Evolutionary conservation across 2,797 vertebrate species (phyloP).

Genomic region (Furcifer pardalis): DNA sequence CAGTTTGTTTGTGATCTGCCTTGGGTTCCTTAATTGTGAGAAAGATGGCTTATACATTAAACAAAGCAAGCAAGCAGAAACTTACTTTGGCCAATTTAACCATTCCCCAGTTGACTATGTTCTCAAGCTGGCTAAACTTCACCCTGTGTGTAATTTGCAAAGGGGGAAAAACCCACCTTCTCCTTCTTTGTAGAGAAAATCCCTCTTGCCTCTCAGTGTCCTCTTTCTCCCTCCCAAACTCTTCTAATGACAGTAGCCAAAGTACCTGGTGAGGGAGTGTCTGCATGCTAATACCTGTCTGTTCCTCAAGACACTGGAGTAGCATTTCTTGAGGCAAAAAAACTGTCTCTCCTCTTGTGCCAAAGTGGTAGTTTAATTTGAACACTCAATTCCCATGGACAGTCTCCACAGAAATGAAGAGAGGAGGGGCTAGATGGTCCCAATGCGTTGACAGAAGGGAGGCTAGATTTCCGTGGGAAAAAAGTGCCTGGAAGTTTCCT

Average conservation of each 20-base stretch:
- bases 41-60: too few relatives aligned
- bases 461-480: background rate
- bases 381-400: conserved; percentile 59
- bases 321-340: conserved; percentile 63
- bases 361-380: conserved; percentile 66
- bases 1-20: too few relatives aligned
- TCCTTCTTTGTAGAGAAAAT: background rate
- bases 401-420: conserved; percentile 54
- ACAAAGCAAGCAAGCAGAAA: too few relatives aligned
- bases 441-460: background rate
- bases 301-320: conserved; percentile 54
- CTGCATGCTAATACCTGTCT: conserved; percentile 64
- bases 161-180: background rate
- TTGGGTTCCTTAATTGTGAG: too few relatives aligned
- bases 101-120: too few relatives aligned
- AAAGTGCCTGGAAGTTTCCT: background rate
- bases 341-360: conserved; percentile 61
- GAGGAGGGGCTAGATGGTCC: conserved; percentile 27
- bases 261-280: conserved; percentile 11
- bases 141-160: background rate
- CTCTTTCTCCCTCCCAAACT: background rate
- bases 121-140: background rate
- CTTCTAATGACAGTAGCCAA: conserved; percentile 8
- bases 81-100: too few relatives aligned
- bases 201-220: background rate